Conservation (phyloP, 1,140 invertebrate species). For the Bombyx mori region DNA sequence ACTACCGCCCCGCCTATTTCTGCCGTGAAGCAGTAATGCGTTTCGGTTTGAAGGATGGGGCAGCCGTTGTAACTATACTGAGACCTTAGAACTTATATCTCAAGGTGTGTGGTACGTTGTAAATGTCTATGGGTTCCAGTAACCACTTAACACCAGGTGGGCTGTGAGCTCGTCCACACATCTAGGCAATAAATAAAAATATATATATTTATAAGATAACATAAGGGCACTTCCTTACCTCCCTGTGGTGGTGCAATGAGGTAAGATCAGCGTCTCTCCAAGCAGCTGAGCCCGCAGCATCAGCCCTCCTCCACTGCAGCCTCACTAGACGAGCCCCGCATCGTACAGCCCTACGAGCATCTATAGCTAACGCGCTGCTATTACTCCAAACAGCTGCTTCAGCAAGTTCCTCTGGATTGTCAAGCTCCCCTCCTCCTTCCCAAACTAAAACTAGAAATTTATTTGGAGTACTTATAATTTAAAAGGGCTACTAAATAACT, state of each 20-base stretch:
- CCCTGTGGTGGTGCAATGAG: conserved; percentile 53
- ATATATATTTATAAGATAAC: background rate
- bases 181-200: too few relatives aligned
- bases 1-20: too few relatives aligned
- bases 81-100: too few relatives aligned
- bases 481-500: background rate
- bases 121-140: too few relatives aligned
- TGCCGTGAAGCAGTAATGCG: too few relatives aligned
- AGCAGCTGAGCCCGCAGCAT: conserved; percentile 20
- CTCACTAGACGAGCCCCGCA: conserved; percentile 52
- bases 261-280: conserved; percentile 58
- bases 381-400: conserved; percentile 60
- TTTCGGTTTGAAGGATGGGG: too few relatives aligned
- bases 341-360: conserved; percentile 49
- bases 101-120: too few relatives aligned
- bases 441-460: conserved; percentile 44
- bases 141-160: too few relatives aligned
- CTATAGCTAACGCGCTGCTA: conserved; percentile 46
- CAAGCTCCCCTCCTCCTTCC: conserved; percentile 52
- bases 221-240: conserved; percentile 22
- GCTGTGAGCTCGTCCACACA: too few relatives aligned
- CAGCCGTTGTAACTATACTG: too few relatives aligned
- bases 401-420: conserved; percentile 33
- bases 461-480: too few relatives aligned
- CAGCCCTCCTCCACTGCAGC: conserved; percentile 51